Conservation (phyloP, 2,797 vertebrate species). For the Synanceia verrucosa region DNA sequence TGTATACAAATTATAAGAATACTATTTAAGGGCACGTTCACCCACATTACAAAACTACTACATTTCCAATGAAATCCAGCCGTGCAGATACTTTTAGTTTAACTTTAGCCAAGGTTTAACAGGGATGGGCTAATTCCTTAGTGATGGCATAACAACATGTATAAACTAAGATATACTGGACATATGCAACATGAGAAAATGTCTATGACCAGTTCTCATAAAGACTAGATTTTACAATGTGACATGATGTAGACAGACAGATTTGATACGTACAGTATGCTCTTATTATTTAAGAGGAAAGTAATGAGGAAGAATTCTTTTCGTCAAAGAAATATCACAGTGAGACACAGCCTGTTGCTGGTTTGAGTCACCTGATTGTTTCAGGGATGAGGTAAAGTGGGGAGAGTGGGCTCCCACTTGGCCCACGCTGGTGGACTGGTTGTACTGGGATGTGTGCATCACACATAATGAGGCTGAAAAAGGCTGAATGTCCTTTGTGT, state of each 20-base stretch:
- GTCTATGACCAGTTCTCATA: no score
- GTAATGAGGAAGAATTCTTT: background rate
- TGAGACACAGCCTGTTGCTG: background rate
- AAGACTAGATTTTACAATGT: background rate
- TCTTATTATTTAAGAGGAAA: background rate
- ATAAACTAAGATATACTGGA: background rate
- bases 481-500: no score
- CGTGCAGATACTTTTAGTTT: no score
- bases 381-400: background rate
- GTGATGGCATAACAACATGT: no score
- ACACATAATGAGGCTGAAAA: constrained; percentile 8
- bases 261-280: background rate
- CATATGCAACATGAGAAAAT: background rate
- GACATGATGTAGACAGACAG: background rate
- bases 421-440: background rate
- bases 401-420: constrained; percentile 2
- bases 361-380: constrained; percentile 10
- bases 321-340: no score
- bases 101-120: no score
- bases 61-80: no score
- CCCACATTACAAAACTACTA: no score
- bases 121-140: no score
- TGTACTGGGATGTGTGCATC: constrained; percentile 9
- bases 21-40: no score
- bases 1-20: no score